phyloP scores from a whole-genome alignment of 2,888 invertebrate genomes.

The Bombylius major region DNA sequence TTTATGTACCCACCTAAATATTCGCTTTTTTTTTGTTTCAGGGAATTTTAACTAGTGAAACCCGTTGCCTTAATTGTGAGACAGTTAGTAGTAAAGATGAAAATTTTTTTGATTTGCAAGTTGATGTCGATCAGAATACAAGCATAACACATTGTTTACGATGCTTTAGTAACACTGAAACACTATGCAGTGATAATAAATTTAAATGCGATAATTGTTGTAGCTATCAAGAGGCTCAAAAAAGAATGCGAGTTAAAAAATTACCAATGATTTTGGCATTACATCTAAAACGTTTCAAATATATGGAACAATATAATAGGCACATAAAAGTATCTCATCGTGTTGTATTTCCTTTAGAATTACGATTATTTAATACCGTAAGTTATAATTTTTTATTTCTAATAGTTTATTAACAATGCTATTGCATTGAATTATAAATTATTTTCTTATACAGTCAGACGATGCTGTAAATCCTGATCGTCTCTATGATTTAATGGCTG shows the following conservation, averaged over 20 bases:
- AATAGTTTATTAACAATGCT: no score
- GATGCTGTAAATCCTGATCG: constrained; percentile 97
- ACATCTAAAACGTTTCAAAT: constrained; percentile 94
- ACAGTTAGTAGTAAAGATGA: constrained; percentile 99
- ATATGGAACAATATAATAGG: constrained; percentile 96
- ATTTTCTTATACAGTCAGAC: constrained; percentile 59
- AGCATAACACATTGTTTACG: constrained; percentile 96
- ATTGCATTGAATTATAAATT: background rate
- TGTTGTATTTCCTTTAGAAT: constrained; percentile 95
- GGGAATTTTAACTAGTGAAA: constrained; percentile 98
- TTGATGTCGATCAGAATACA: constrained; percentile 98
- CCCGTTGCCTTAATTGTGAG: constrained; percentile 97
- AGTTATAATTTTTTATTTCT: constrained; percentile 6
- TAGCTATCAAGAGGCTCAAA: constrained; percentile 98
- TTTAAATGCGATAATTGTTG: constrained; percentile 99
- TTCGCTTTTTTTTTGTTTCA: constrained; percentile 52
- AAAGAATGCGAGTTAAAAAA: constrained; percentile 97
- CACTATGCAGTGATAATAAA: constrained; percentile 97
- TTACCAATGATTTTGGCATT: constrained; percentile 94
- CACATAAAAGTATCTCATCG: constrained; percentile 98
- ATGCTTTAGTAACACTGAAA: constrained; percentile 97
- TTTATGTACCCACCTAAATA: background rate
- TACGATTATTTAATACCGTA: constrained; percentile 94
- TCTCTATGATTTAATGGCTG: constrained; percentile 95
- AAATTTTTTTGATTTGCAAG: constrained; percentile 97